A percentile compares a stretch with the other conserved stretches of the same genome.
Evolutionary conservation across 1,140 invertebrate species (phyloP).

Genomic region (Capitella teleta): DNA sequence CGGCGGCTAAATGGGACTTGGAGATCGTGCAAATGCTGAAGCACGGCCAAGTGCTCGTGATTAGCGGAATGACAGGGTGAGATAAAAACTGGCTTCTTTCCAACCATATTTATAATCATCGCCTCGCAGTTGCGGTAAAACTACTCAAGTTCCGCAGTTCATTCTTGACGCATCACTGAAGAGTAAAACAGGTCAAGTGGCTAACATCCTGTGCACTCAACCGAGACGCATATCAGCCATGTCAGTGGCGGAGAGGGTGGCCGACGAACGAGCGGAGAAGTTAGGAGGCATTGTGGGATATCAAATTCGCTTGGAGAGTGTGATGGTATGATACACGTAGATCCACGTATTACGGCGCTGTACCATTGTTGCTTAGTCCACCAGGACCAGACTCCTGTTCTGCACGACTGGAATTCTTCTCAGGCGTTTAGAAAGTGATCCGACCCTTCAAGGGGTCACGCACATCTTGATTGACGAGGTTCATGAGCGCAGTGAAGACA

Average conservation of each 20-base stretch:
- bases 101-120: constrained; percentile 3
- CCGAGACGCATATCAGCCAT: constrained; percentile 35
- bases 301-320: constrained; percentile 52
- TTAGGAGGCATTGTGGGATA: constrained; percentile 33
- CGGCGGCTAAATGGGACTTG: constrained; percentile 60
- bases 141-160: constrained; percentile 65
- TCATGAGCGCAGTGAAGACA: constrained; percentile 72
- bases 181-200: constrained; percentile 54
- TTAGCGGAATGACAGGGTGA: constrained; percentile 40
- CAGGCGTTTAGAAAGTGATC: constrained; percentile 27
- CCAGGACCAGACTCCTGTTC: constrained; percentile 50
- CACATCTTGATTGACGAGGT: constrained; percentile 97
- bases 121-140: constrained; percentile 39
- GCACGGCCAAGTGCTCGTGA: constrained; percentile 30
- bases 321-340: neutral
- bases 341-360: neutral
- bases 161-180: constrained; percentile 71
- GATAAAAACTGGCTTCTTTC: neutral
- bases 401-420: constrained; percentile 63
- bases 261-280: constrained; percentile 23
- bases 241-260: constrained; percentile 28
- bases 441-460: constrained; percentile 36
- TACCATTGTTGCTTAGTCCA: constrained; percentile 19
- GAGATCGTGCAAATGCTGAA: constrained; percentile 20
- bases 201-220: constrained; percentile 56